Conservation (phyloP, 2,797 vertebrate species). For the Peromyscus melanophrys region DNA sequence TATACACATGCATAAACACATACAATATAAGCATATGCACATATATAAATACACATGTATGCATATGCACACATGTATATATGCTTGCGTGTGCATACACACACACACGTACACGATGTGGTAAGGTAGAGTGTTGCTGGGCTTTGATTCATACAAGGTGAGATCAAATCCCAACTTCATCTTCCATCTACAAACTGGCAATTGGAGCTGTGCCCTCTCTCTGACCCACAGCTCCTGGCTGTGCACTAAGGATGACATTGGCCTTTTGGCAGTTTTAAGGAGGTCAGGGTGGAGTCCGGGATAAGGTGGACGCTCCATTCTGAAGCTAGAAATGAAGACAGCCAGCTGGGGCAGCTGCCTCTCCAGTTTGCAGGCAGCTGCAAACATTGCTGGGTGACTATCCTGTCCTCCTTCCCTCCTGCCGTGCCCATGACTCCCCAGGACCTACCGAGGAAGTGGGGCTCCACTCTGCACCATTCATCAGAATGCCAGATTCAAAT, state of each 20-base stretch:
- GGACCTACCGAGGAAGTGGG: slow-evolving; percentile 74
- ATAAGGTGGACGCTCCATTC: accelerated
- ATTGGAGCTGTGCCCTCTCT: neutral
- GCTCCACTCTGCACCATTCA: slow-evolving; percentile 86
- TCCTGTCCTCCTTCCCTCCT: accelerated
- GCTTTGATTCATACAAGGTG: neutral
- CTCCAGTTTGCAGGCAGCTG: neutral
- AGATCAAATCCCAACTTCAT: neutral
- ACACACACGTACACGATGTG: neutral
- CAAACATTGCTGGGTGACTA: neutral
- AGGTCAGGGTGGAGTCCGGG: too few relatives aligned
- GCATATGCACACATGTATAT: neutral
- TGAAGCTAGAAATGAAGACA: neutral
- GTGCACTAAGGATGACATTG: neutral
- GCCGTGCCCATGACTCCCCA: accelerated
- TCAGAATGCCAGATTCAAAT: slow-evolving; percentile 88
- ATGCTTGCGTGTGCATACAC: too few relatives aligned
- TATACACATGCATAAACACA: neutral
- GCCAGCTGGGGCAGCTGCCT: too few relatives aligned
- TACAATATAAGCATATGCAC: too few relatives aligned
- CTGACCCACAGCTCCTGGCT: neutral
- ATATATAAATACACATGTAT: neutral
- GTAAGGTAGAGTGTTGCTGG: neutral
- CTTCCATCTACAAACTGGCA: neutral
- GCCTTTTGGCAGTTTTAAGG: neutral